Conservation (phyloP, 2,113 vertebrate genomes). For the Nothoprocta perdicaria region DNA sequence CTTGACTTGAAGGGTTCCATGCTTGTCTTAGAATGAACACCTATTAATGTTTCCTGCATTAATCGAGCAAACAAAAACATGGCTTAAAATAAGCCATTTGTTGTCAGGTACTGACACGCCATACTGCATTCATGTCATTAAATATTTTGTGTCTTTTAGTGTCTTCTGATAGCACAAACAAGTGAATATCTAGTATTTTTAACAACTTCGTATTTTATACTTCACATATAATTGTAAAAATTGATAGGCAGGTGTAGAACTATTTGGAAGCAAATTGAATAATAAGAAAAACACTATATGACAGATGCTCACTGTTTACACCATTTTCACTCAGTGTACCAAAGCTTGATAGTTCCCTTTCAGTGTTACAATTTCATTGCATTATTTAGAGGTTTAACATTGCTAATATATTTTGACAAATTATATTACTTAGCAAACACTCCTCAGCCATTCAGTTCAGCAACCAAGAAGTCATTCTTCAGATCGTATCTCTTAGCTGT, state of each 20-base stretch:
- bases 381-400: background rate
- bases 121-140: background rate
- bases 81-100: background rate
- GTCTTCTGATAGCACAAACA: background rate
- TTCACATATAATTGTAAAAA: background rate
- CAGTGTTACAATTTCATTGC: slow-evolving; percentile 19
- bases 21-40: background rate
- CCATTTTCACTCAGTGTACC: background rate
- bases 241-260: background rate
- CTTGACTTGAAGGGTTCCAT: background rate
- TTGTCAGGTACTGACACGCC: background rate
- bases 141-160: background rate
- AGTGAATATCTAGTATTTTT: background rate
- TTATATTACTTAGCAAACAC: slow-evolving; percentile 15
- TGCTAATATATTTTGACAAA: background rate
- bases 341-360: slow-evolving; percentile 36
- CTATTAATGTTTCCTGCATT: background rate
- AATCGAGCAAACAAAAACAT: background rate
- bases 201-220: background rate
- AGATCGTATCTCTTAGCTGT: slow-evolving; percentile 12
- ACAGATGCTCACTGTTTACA: slow-evolving; percentile 29
- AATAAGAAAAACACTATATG: slow-evolving; percentile 17
- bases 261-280: slow-evolving; percentile 30
- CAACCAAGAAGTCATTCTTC: background rate
- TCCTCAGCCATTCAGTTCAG: background rate